Evolutionary conservation across 1,140 invertebrate genomes (phyloP).

Genomic region (Drosophila parvula): DNA sequence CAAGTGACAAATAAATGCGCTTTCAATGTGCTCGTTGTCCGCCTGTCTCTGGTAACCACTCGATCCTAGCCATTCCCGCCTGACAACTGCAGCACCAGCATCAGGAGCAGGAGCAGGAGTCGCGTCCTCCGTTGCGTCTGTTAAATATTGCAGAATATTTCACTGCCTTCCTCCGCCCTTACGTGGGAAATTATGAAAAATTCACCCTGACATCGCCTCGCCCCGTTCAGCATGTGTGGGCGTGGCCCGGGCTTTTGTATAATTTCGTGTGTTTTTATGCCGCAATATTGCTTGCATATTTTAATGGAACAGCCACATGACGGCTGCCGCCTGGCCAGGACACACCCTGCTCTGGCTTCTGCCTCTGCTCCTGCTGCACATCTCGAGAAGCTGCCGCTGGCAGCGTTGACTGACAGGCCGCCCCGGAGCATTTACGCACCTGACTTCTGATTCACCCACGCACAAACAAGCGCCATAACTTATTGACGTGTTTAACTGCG

Average conservation of each 20-base stretch:
- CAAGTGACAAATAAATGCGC: constrained; percentile 82
- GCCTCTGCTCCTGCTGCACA: constrained; percentile 49
- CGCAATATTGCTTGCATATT: constrained; percentile 81
- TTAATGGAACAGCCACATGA: constrained; percentile 77
- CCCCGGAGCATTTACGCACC: constrained; percentile 43
- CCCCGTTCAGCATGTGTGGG: constrained; percentile 7
- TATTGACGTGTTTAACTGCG: constrained; percentile 42
- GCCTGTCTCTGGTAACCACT: constrained; percentile 55
- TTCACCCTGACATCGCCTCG: constrained; percentile 38
- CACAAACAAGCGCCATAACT: constrained; percentile 32
- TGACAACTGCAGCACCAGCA: constrained; percentile 62
- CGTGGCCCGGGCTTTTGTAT: constrained; percentile 50
- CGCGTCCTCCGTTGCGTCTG: constrained; percentile 9
- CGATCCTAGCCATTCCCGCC: constrained; percentile 43
- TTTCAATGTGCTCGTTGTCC: constrained; percentile 71
- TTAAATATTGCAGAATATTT: constrained; percentile 79
- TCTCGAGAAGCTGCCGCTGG: constrained; percentile 57
- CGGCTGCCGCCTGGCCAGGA: constrained; percentile 55
- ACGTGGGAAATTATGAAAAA: constrained; percentile 79
- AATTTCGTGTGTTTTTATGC: constrained; percentile 78
- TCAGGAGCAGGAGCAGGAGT: constrained; percentile 2
- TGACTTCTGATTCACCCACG: constrained; percentile 31
- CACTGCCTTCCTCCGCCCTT: constrained; percentile 18
- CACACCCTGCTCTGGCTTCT: constrained; percentile 28
- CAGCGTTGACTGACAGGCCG: constrained; percentile 59